phyloP scores from a whole-genome alignment of 2,888 invertebrate genomes.

The Tinea trinotella region DNA sequence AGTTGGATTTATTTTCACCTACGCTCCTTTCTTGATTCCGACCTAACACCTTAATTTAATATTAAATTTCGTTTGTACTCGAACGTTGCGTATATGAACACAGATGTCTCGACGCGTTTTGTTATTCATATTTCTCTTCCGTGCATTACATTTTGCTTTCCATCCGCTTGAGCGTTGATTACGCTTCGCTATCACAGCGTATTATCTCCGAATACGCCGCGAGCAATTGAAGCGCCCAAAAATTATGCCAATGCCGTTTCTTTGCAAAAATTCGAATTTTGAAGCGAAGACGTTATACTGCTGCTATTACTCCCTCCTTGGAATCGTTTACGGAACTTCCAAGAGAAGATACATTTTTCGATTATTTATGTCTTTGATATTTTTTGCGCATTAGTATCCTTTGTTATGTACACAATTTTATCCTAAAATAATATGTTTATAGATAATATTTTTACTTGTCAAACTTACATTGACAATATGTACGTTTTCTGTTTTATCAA shows the following conservation, averaged over 20 bases:
- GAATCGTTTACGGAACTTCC: constrained; percentile 3
- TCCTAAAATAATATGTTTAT: background rate
- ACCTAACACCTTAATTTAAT: constrained; percentile 69
- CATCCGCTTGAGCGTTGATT: constrained; percentile 31
- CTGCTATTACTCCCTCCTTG: background rate
- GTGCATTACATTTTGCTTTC: constrained; percentile 36
- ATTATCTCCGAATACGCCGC: constrained; percentile 21
- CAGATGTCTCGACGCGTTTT: constrained; percentile 60
- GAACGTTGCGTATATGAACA: constrained; percentile 42
- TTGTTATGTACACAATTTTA: background rate
- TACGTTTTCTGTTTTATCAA: no score
- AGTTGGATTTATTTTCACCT: constrained; percentile 62
- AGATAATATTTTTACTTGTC: no score
- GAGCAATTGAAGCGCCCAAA: constrained; percentile 13
- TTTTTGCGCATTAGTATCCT: no score
- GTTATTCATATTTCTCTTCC: constrained; percentile 60
- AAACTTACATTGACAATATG: no score
- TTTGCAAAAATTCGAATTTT: background rate
- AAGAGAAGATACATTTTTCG: constrained; percentile 3
- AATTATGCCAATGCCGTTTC: constrained; percentile 8
- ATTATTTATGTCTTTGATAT: background rate
- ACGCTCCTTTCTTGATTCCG: constrained; percentile 61
- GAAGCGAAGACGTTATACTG: constrained; percentile 5
- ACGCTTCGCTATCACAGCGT: constrained; percentile 30
- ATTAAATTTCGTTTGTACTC: constrained; percentile 63